Percentiles rank a stretch among this genome's conserved stretches.
Conservation (phyloP, 2,113 vertebrate species). For the Mustela lutreola region DNA sequence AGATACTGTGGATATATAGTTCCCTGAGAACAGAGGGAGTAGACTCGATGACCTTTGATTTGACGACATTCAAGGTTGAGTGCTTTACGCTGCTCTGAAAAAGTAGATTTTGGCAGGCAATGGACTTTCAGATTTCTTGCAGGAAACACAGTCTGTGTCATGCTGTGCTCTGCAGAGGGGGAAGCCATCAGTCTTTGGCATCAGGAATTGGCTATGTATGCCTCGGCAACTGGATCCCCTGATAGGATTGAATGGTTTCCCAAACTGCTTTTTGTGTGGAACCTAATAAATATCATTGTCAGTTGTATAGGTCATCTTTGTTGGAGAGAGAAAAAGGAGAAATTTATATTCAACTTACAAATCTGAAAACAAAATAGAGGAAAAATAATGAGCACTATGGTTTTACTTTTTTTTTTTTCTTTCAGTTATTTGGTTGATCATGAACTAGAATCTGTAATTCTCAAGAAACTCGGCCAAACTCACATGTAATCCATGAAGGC, state of each 20-base stretch:
- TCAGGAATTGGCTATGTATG: not conserved
- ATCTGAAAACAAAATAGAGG: conserved; percentile 1
- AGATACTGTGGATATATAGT: not conserved
- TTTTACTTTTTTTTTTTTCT: not conserved
- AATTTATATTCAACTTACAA: not conserved
- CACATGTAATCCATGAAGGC: not conserved
- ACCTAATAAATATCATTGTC: not conserved
- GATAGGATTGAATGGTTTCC: not conserved
- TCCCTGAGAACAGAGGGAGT: not conserved
- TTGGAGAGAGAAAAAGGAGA: not conserved
- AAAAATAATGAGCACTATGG: not conserved
- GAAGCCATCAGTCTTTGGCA: not conserved
- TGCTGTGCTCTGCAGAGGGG: not conserved
- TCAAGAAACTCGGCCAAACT: not conserved
- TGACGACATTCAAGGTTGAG: not conserved
- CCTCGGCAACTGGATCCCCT: not conserved
- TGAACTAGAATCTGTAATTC: not conserved
- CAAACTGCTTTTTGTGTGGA: conserved; percentile 24
- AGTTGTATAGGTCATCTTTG: not conserved
- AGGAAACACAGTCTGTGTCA: not conserved
- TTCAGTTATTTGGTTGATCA: not conserved
- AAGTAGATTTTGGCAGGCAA: conserved; percentile 22
- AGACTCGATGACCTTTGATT: not conserved
- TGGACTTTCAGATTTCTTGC: not conserved
- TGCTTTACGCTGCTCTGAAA: conserved; percentile 55